Evolutionary conservation across 2,113 vertebrate species (phyloP).

Genomic region (Microtus pennsylvanicus): DNA sequence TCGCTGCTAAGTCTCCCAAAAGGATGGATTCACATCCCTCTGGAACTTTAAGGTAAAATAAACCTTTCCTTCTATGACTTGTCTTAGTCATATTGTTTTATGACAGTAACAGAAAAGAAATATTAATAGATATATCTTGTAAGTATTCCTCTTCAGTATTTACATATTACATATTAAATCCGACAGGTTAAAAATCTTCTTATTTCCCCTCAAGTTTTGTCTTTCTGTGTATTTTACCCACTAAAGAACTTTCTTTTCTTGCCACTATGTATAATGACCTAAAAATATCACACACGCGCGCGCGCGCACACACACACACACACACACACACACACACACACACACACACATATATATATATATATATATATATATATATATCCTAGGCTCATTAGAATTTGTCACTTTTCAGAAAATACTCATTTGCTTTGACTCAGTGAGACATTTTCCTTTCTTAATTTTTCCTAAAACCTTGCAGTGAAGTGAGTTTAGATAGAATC

Average conservation of each 20-base stretch:
- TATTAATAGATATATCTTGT: not conserved
- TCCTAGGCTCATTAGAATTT: not conserved
- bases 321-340: rapidly evolving
- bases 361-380: too few relatives aligned
- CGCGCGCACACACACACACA: too few relatives aligned
- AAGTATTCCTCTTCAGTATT: not conserved
- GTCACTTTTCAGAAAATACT: not conserved
- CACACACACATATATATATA: too few relatives aligned
- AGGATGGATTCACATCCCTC: too few relatives aligned
- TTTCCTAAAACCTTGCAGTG: not conserved
- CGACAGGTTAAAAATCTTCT: not conserved
- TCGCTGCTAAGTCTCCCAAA: not conserved
- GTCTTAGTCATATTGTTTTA: not conserved
- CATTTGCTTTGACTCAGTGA: not conserved
- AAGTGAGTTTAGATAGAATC: not conserved
- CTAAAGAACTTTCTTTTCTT: not conserved
- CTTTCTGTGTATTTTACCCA: not conserved
- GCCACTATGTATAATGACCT: not conserved
- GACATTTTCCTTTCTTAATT: not conserved
- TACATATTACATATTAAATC: not conserved
- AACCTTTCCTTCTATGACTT: not conserved
- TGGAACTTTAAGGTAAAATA: not conserved
- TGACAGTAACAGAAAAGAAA: not conserved
- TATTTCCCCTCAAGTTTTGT: not conserved
- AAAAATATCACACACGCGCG: too few relatives aligned